Conservation (phyloP, 2,797 vertebrate genomes). For the Myripristis jacobus region DNA sequence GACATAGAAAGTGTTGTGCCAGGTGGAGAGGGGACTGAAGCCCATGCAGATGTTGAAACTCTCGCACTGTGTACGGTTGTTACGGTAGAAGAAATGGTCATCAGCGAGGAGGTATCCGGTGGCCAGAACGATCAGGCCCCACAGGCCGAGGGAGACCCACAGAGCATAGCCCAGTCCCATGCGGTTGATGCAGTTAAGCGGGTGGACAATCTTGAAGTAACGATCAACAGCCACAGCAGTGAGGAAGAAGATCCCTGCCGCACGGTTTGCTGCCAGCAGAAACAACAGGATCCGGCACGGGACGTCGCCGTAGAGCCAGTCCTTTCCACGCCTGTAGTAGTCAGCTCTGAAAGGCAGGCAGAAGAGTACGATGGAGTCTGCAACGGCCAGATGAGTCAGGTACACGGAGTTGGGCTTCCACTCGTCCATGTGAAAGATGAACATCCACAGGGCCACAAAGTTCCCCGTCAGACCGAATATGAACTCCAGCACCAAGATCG, state of each 20-base stretch:
- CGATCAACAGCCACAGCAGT: slow-evolving; percentile 85
- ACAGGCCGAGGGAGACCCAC: slow-evolving; percentile 80
- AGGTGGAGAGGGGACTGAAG: slow-evolving; percentile 71
- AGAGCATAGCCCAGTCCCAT: slow-evolving; percentile 77
- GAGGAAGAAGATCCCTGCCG: slow-evolving; percentile 85
- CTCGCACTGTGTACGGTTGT: slow-evolving; percentile 83
- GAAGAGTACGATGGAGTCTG: slow-evolving; percentile 84
- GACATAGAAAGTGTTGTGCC: slow-evolving; percentile 85
- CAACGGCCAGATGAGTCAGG: slow-evolving; percentile 83
- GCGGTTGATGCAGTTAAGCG: slow-evolving; percentile 74
- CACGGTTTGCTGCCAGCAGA: slow-evolving; percentile 80
- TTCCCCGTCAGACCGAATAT: slow-evolving; percentile 84
- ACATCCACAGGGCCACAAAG: slow-evolving; percentile 82
- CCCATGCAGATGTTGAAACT: slow-evolving; percentile 87
- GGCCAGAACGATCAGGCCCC: slow-evolving; percentile 78
- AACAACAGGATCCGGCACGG: slow-evolving; percentile 84
- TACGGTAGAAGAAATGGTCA: slow-evolving; percentile 66
- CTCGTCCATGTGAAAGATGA: slow-evolving; percentile 79
- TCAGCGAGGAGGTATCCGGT: slow-evolving; percentile 77
- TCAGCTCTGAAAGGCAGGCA: slow-evolving; percentile 85
- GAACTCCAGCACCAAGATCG: slow-evolving; percentile 82
- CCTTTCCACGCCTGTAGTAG: slow-evolving; percentile 81
- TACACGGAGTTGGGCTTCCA: slow-evolving; percentile 86
- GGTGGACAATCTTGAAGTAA: slow-evolving; percentile 85
- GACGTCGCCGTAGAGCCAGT: slow-evolving; percentile 84